These are phyloP conservation scores for Orthosia cruda DNA, from an alignment of 2,888 invertebrate species.

Conservation along the genomic window DNA sequence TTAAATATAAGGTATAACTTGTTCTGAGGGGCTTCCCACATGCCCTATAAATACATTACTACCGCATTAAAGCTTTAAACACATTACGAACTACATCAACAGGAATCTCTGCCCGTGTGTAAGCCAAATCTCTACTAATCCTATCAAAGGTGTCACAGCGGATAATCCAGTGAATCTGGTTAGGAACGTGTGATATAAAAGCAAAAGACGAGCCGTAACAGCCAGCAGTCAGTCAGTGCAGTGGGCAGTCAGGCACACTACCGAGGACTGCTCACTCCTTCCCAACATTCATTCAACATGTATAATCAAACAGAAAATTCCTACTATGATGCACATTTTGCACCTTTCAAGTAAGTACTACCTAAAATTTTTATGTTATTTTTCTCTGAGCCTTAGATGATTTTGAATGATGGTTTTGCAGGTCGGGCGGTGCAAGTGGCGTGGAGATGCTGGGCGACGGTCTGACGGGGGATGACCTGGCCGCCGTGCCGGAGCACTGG, in stretches of 20 bases:
- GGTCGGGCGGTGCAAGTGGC: conserved; percentile 77
- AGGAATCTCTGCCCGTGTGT: conserved; percentile 84
- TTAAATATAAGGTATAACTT: not conserved
- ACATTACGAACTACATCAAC: conserved; percentile 74
- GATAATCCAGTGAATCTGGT: conserved; percentile 88
- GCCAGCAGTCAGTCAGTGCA: conserved; percentile 90
- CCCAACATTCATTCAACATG: conserved; percentile 76
- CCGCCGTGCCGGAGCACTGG: conserved; percentile 96
- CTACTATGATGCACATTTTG: conserved; percentile 85
- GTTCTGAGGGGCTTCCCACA: conserved; percentile 66
- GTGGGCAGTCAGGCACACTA: conserved; percentile 82
- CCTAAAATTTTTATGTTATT: not conserved
- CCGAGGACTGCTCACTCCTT: conserved; percentile 89
- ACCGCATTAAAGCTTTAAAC: conserved; percentile 46
- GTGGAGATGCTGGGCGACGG: conserved; percentile 94
- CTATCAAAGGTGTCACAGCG: conserved; percentile 84
- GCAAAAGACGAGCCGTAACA: conserved; percentile 46
- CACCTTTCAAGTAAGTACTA: conserved; percentile 84
- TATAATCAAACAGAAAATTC: conserved; percentile 83
- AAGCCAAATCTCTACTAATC: conserved; percentile 85
- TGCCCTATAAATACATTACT: conserved; percentile 33
- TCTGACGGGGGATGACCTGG: conserved; percentile 94
- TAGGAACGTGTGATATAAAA: conserved; percentile 86
- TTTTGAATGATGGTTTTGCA: conserved; percentile 40
- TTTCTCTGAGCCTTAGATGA: not conserved